Base-by-base conservation (phyloP, 2,113 vertebrate species). In the Nibea coibor region DNA sequence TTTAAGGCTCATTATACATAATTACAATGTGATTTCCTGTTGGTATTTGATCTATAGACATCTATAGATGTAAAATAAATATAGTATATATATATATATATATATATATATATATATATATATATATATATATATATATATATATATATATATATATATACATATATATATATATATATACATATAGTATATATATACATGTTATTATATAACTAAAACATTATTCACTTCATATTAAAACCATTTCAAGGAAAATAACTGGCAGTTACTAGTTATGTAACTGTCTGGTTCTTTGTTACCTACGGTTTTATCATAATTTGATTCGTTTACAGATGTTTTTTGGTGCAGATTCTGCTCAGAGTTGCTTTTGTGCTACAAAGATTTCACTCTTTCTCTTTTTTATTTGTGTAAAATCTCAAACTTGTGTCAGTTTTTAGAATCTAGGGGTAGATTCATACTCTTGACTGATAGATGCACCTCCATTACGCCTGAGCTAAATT, bases 401-500 rank as follows among this genome's bases (percentile, higher is more conserved):
- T 57, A 68, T 62, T 7, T 73, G 68, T 64, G 31, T 57, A 42
- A 39, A 73, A 19, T 57, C 45, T 57, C 20, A 54, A 39, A 24
- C 35, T 45, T 54, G 50, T 54, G 50, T n/a, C 15, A 9, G 43
- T 72, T 63, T 75, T 63, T 3, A 51, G 43, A 64, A 45, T 62
- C 26, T 54, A 26, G 4, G 10, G 10, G 28, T 54, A 11, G 45
- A 42, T 62, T 63, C 17, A 39, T 35, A 35, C 48, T 1, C 3
- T n/a, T n/a, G 24, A 63, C 20, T 35, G 24, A 66, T 42, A 5
- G 63, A 51, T 63, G 54, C 53, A 57, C n/a, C 54, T 51, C 53
- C 53, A 71, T 74, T 51, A 69, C 5, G 8, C 39, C 57, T 43
- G 61, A 48, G 24, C 43, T 61, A 20, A 82, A 77, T 15, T 16